phyloP scores from a whole-genome alignment of 2,113 vertebrate species.

The Pygoscelis adeliae region DNA sequence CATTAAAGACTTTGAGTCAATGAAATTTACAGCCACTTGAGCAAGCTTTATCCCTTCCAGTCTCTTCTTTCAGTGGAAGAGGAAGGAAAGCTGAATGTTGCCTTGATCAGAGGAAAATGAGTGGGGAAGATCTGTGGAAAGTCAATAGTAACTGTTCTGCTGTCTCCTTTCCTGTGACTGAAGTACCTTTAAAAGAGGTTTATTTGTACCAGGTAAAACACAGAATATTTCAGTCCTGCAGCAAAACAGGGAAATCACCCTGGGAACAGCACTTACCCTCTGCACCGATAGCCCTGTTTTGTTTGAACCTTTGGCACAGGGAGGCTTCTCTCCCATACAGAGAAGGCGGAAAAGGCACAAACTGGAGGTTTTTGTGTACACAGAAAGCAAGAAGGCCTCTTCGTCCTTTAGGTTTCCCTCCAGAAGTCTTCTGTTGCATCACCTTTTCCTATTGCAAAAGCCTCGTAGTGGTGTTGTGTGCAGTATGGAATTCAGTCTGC shows the following conservation, averaged over 20 bases:
- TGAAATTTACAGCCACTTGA: not conserved
- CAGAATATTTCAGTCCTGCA: not conserved
- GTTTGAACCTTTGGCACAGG: not conserved
- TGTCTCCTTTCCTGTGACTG: not conserved
- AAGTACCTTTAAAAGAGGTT: not conserved
- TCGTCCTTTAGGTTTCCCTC: not conserved
- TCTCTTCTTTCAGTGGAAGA: not conserved
- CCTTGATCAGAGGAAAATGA: not conserved
- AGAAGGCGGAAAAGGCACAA: not conserved
- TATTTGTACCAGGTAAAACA: not conserved
- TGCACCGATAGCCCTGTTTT: not conserved
- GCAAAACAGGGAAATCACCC: not conserved
- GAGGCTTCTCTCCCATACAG: not conserved
- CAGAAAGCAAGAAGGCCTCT: not conserved
- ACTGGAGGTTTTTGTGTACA: not conserved
- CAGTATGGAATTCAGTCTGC: conserved; percentile 29
- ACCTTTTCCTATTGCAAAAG: not conserved
- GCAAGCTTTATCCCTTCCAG: not conserved
- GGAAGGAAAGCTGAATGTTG: not conserved
- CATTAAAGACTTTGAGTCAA: not conserved
- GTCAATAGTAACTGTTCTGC: not conserved
- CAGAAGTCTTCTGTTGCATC: not conserved
- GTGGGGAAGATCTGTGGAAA: not conserved
- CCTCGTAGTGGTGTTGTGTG: not conserved
- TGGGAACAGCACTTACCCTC: not conserved